These are phyloP conservation scores for Caenorhabditis sp. DNA, from an alignment of 2,888 invertebrate genomes.

Conservation along the genomic window DNA sequence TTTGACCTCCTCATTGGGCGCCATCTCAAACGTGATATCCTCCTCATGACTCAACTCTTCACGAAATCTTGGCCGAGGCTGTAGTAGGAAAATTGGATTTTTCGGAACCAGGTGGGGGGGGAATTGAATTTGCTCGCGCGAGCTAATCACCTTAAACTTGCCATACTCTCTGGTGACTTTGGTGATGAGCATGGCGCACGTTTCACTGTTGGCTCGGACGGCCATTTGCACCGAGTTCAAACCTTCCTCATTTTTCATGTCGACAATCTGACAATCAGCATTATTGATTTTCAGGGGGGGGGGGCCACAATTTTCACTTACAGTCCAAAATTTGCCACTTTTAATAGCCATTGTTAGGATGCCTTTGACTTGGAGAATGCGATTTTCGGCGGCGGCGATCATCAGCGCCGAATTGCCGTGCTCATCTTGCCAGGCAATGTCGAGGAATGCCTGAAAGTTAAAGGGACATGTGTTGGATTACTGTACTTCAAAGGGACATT, in stretches of 20 bases:
- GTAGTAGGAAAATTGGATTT: neutral
- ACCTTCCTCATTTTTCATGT: constrained; percentile 44
- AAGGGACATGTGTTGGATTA: no score
- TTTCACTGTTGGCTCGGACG: constrained; percentile 31
- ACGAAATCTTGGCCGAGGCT: neutral
- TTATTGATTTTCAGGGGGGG: no score
- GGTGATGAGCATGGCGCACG: constrained; percentile 42
- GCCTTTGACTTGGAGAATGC: constrained; percentile 45
- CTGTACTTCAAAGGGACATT: no score
- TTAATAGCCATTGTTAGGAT: constrained; percentile 47
- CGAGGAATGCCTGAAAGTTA: constrained; percentile 51
- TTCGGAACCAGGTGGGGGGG: neutral
- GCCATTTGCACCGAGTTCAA: constrained; percentile 50
- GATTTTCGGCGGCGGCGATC: constrained; percentile 51
- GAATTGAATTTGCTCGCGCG: neutral
- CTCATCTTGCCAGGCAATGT: constrained; percentile 53
- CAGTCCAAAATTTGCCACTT: constrained; percentile 48
- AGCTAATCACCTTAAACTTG: constrained; percentile 9
- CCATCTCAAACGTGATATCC: constrained; percentile 7
- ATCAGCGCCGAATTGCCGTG: constrained; percentile 53
- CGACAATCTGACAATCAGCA: constrained; percentile 29
- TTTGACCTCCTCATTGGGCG: no score
- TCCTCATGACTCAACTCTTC: constrained; percentile 2
- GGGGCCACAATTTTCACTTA: no score
- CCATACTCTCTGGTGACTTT: constrained; percentile 37